Conservation (phyloP, 2,113 vertebrate genomes). For the Globicephala melas region DNA sequence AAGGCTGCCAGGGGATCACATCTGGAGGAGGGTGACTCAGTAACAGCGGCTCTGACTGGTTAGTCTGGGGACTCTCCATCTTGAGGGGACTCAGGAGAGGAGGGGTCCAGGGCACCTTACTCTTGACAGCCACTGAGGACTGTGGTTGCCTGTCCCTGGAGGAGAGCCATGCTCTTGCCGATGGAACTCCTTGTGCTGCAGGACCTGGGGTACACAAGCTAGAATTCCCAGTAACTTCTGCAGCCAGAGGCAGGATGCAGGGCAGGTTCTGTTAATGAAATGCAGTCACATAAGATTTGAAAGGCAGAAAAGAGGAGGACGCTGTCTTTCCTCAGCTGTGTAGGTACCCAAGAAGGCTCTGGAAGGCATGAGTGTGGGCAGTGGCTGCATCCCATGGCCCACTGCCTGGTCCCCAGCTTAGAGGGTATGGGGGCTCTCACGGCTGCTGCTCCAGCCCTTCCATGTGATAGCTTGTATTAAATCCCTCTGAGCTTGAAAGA, state of each 20-base stretch:
- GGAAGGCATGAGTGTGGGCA: not conserved
- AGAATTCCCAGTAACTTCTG: not conserved
- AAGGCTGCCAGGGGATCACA: not conserved
- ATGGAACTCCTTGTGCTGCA: not conserved
- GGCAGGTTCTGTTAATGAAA: not conserved
- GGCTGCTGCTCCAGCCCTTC: not conserved
- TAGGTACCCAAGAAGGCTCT: not conserved
- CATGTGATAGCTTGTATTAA: not conserved
- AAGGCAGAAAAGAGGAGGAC: not conserved
- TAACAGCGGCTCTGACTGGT: not conserved
- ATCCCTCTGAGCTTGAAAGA: not conserved
- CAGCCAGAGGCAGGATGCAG: not conserved
- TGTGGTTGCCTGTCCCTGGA: not conserved
- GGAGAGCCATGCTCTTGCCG: not conserved
- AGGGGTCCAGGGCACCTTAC: not conserved
- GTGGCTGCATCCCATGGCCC: not conserved
- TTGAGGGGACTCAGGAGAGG: not conserved
- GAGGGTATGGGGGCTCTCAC: not conserved
- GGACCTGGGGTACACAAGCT: not conserved
- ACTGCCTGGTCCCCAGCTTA: not conserved
- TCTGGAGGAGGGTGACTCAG: not conserved
- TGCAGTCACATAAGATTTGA: not conserved
- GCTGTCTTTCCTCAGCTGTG: not conserved
- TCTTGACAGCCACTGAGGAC: not conserved
- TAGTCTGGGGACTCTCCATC: not conserved